Evolutionary conservation across 1,140 invertebrate species (phyloP).

Genomic region (Micrasema minimum): DNA sequence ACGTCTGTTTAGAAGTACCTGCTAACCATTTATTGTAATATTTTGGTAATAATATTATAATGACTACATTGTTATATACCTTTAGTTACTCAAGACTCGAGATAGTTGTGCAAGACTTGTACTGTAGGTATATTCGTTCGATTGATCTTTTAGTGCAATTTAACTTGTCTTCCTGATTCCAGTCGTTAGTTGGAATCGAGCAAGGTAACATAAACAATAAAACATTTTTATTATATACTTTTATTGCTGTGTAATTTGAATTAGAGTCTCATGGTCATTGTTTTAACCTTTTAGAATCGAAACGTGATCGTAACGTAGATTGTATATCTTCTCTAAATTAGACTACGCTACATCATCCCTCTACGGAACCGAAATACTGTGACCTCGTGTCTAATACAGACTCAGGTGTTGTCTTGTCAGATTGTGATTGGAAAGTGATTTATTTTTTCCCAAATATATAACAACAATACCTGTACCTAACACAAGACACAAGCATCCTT

Average conservation of each 20-base stretch:
- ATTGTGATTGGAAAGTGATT: too few relatives aligned
- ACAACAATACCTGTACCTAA: too few relatives aligned
- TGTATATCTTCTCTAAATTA: background rate
- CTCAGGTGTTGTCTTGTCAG: background rate
- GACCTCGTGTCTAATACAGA: slow-evolving; percentile 1
- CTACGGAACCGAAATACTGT: background rate
- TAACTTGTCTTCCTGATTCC: slow-evolving; percentile 5
- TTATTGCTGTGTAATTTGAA: slow-evolving; percentile 12
- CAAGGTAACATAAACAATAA: slow-evolving; percentile 4
- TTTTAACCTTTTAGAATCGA: slow-evolving; percentile 14
- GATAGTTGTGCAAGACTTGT: too few relatives aligned
- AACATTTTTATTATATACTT: background rate
- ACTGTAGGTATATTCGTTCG: too few relatives aligned
- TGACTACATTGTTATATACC: too few relatives aligned
- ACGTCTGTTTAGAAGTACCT: too few relatives aligned
- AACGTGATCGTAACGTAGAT: slow-evolving; percentile 1
- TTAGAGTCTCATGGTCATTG: slow-evolving; percentile 10
- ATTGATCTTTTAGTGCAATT: too few relatives aligned
- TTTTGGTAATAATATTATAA: too few relatives aligned
- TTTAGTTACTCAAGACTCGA: too few relatives aligned
- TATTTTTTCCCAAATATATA: too few relatives aligned
- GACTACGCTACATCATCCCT: slow-evolving; percentile 9
- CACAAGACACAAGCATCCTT: too few relatives aligned
- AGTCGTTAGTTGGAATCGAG: background rate
- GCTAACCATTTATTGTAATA: too few relatives aligned